Base-by-base conservation (phyloP, 2,797 vertebrate genomes). In the Halcyon badia region DNA sequence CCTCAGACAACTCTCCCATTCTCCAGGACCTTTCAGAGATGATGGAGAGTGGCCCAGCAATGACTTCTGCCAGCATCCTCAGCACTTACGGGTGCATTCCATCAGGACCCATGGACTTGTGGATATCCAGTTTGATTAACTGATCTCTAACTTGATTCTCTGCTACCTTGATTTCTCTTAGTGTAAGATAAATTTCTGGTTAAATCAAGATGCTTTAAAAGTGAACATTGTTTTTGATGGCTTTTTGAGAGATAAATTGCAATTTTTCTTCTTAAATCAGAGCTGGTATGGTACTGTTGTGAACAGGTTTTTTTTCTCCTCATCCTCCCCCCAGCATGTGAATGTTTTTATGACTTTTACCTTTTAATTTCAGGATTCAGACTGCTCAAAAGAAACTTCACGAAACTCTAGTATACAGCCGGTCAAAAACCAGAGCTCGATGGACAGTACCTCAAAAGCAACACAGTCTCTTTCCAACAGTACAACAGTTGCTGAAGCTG, bases 401-500 rank as follows among this genome's bases (percentile, higher is more conserved):
- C 80, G 42, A 33, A 96, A 95, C 70, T 94, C 92, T 56, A 91
- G 57, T 76, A 60, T n/a, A 48, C 31, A 79, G 13, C 28, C 10
- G 33, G 57, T 61, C 52, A 75, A 94, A 89, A 64, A 33, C 10
- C 77, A 75, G 69, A 65, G 35, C 75, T 87, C 37, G 4, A 4
- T 39, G 4, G 76, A 83, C 5, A 30, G 64, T 28, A 17, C 52
- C 72, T 61, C 97, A 76, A 58, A 81, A 93, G 46, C 56, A 72
- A 18, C 54, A 68, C 66, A 94, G 9, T 80, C 94, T 85, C 95
- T 94, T 28, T 62, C 89, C 37, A 60, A 62, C 61, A 91, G 96
- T 89, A 78, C 96, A 9, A 97, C 95, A 25, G 89, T 98, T 57
- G 97, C 96, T 66, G 98, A 99, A 17, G 98, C 98, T 30, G 94